Evolutionary conservation across 2,888 invertebrate genomes (phyloP).

Genomic region (Nymphalis urticae): DNA sequence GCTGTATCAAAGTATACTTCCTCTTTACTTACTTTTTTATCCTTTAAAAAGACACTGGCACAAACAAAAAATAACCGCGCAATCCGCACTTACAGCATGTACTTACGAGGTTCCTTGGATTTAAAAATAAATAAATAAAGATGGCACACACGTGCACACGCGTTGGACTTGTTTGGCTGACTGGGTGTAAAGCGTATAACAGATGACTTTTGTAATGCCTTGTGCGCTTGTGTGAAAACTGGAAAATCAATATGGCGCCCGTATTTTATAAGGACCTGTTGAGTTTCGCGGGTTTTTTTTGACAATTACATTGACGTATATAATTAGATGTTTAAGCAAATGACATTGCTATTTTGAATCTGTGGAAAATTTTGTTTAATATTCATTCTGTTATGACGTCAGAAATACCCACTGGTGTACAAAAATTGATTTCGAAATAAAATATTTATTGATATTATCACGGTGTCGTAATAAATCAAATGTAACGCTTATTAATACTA

Average conservation of each 20-base stretch:
- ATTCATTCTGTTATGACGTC: too few species aligned
- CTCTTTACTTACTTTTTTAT: constrained; percentile 15
- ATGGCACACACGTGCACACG: constrained; percentile 28
- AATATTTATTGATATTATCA: too few species aligned
- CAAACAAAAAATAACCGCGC: constrained; percentile 35
- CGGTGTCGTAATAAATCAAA: too few species aligned
- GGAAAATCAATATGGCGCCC: constrained; percentile 61
- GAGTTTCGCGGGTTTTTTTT: constrained; percentile 44
- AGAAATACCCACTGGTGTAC: too few species aligned
- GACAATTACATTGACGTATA: constrained; percentile 4
- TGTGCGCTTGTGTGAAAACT: constrained; percentile 65
- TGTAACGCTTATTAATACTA: too few species aligned
- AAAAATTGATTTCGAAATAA: too few species aligned
- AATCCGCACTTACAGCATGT: constrained; percentile 39
- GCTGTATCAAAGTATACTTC: constrained; percentile 3
- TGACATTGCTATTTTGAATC: background rate
- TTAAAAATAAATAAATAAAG: constrained; percentile 48
- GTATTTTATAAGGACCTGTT: constrained; percentile 33
- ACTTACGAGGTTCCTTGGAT: constrained; percentile 20
- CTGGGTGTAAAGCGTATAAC: constrained; percentile 63
- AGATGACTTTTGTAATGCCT: constrained; percentile 70
- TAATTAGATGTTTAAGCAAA: background rate
- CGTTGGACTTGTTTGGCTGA: constrained; percentile 60
- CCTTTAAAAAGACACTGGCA: constrained; percentile 25
- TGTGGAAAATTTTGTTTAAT: background rate